Evolutionary conservation across 2,113 vertebrate genomes (phyloP).

Genomic region (Carassius gibelio): DNA sequence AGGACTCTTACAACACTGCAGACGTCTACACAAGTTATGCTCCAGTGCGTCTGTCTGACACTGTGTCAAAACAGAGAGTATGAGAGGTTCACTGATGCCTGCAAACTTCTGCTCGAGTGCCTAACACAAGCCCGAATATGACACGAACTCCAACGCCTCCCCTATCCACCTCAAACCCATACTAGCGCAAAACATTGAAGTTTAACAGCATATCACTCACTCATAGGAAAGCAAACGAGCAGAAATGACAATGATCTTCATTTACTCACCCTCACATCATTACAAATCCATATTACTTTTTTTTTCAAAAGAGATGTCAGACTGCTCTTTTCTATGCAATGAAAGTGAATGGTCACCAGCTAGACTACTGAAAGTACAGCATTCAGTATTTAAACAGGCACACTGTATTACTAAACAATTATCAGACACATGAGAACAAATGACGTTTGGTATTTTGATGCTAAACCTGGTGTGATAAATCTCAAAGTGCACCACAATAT

Average conservation of each 20-base stretch:
- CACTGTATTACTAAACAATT: not conserved
- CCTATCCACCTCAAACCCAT: constrained; percentile 1
- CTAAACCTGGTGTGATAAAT: constrained; percentile 5
- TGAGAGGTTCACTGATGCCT: constrained; percentile 34
- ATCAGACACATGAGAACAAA: not conserved
- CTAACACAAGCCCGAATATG: not conserved
- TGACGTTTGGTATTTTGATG: not conserved
- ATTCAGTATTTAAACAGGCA: not conserved
- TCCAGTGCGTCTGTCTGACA: constrained; percentile 38
- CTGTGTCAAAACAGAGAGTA: constrained; percentile 34
- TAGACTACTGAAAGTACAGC: not conserved
- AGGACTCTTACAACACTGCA: constrained; percentile 37
- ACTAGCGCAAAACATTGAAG: not conserved
- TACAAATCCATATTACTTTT: not conserved
- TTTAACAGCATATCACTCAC: not conserved
- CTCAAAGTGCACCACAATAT: not conserved
- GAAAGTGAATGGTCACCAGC: not conserved
- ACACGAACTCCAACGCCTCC: not conserved
- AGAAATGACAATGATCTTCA: not conserved
- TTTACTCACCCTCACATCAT: not conserved
- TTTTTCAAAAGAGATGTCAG: not conserved
- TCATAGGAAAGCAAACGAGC: not conserved
- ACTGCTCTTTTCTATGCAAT: not conserved
- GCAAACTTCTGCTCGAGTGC: constrained; percentile 31
- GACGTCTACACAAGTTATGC: constrained; percentile 36